Conservation (phyloP, 2,797 vertebrate genomes). For the Capromys pilorides region DNA sequence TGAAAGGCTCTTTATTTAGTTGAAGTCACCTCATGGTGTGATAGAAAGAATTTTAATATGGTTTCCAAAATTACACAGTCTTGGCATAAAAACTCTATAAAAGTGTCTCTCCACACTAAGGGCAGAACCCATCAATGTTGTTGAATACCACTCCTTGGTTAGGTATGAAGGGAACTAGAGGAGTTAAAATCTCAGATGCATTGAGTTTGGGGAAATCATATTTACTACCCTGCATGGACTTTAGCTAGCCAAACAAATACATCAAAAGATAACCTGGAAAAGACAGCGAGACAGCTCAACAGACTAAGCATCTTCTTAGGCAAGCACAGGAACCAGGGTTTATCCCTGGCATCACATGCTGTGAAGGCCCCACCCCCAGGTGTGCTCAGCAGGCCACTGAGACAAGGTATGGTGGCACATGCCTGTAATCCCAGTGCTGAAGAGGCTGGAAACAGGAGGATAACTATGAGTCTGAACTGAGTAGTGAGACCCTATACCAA, state of each 20-base stretch:
- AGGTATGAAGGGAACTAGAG: background rate
- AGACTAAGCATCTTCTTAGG: no score
- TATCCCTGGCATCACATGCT: no score
- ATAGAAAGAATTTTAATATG: background rate
- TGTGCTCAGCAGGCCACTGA: no score
- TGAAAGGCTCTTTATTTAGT: background rate
- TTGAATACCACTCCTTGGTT: background rate
- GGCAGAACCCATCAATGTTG: background rate
- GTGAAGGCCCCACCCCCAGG: no score
- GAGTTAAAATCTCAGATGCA: background rate
- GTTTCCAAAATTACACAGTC: background rate
- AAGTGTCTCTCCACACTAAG: background rate
- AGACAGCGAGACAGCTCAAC: no score
- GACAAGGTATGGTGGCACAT: no score
- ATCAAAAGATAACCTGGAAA: background rate
- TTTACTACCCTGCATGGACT: background rate
- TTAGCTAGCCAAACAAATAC: background rate
- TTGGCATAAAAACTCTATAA: background rate
- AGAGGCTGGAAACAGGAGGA: no score
- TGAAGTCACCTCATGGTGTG: background rate
- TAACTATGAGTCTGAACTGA: no score
- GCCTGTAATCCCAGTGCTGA: no score
- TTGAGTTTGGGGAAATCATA: background rate
- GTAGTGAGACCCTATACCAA: no score
- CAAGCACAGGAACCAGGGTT: no score